Evolutionary conservation across 2,888 invertebrate species (phyloP).

Genomic region (Leuctra nigra): DNA sequence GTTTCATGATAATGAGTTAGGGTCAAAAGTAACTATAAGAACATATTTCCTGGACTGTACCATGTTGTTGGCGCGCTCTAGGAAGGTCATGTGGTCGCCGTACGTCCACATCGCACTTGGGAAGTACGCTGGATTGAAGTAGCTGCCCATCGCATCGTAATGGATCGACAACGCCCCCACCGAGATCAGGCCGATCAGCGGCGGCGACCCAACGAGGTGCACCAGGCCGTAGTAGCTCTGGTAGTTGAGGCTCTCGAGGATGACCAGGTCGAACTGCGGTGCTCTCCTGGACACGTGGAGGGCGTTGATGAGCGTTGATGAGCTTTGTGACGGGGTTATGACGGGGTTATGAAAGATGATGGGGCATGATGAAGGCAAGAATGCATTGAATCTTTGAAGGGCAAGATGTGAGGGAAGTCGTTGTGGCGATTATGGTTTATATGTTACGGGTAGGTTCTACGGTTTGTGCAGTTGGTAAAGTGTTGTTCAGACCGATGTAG

Average conservation of each 20-base stretch:
- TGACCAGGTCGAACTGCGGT: slow-evolving; percentile 46
- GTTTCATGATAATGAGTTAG: no score
- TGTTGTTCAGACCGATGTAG: no score
- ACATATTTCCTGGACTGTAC: no score
- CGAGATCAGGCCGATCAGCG: slow-evolving; percentile 43
- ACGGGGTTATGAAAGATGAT: no score
- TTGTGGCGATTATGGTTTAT: no score
- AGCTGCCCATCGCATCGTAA: slow-evolving; percentile 36
- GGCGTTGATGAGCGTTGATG: no score
- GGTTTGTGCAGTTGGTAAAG: no score
- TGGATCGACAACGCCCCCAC: slow-evolving; percentile 34
- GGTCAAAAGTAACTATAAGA: no score
- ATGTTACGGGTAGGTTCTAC: no score
- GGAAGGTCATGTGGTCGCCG: slow-evolving; percentile 32
- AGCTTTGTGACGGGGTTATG: no score
- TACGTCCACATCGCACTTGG: slow-evolving; percentile 35
- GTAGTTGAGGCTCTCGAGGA: slow-evolving; percentile 45
- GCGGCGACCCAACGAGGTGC: slow-evolving; percentile 37
- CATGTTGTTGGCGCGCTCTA: slow-evolving; percentile 31
- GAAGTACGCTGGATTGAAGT: slow-evolving; percentile 36
- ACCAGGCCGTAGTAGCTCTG: slow-evolving; percentile 8
- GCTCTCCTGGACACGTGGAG: neutral
- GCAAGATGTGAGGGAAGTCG: no score
- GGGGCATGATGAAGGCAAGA: neutral
- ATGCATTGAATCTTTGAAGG: neutral